A percentile compares a stretch with the other conserved stretches of the same genome.
Evolutionary conservation across 1,140 invertebrate species (phyloP).

Genomic region (Ceratina calcarata): DNA sequence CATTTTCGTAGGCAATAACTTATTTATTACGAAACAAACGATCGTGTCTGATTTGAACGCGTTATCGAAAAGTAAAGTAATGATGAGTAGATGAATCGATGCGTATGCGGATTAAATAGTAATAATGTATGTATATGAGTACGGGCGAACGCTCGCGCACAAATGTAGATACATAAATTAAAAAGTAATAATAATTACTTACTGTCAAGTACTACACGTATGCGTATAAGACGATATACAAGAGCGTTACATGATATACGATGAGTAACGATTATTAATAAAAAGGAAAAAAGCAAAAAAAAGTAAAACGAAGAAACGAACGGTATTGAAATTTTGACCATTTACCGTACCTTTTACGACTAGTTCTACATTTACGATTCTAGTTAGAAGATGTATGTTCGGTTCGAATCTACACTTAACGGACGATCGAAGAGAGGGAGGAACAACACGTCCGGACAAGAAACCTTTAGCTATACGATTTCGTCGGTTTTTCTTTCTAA

Average conservation of each 20-base stretch:
- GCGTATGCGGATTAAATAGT: slow-evolving; percentile 12
- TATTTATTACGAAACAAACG: slow-evolving; percentile 75
- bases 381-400: no score
- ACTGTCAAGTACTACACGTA: slow-evolving; percentile 76
- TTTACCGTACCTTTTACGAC: no score
- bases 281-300: slow-evolving; percentile 23
- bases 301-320: slow-evolving; percentile 33
- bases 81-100: slow-evolving; percentile 19
- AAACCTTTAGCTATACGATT: no score
- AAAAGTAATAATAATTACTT: slow-evolving; percentile 76
- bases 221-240: slow-evolving; percentile 64
- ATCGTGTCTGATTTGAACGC: slow-evolving; percentile 49
- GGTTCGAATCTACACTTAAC: no score
- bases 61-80: slow-evolving; percentile 48
- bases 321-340: slow-evolving; percentile 67
- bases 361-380: no score
- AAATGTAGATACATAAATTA: slow-evolving; percentile 75
- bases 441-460: no score
- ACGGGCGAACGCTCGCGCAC: slow-evolving; percentile 56
- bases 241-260: slow-evolving; percentile 76
- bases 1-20: slow-evolving; percentile 77
- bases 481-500: not conserved
- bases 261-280: slow-evolving; percentile 76
- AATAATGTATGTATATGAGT: slow-evolving; percentile 51
- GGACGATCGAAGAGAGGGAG: no score